Conservation (phyloP, 2,888 invertebrate genomes). For the Acanthosepion pharaonis region DNA sequence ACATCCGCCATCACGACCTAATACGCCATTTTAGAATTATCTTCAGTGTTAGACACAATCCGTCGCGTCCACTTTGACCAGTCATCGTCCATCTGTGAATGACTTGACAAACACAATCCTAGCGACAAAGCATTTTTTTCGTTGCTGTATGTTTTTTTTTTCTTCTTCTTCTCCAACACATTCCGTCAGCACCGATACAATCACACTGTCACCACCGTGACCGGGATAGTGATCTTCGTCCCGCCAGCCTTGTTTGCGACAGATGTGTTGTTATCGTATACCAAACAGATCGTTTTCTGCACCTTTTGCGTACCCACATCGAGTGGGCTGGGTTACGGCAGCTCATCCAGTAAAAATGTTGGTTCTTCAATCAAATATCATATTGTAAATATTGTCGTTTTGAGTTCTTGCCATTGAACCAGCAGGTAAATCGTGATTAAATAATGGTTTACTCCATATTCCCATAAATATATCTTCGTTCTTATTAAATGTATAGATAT, state of each 20-base stretch:
- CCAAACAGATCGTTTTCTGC: background rate
- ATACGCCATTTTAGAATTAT: no score
- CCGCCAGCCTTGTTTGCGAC: background rate
- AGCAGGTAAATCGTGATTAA: no score
- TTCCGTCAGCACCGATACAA: background rate
- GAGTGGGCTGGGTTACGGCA: no score
- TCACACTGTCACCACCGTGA: slow-evolving; percentile 18
- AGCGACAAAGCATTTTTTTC: background rate
- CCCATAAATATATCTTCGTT: no score
- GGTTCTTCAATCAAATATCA: no score
- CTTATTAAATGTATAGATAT: no score
- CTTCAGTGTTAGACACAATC: background rate
- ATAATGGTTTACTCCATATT: no score
- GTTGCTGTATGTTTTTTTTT: background rate
- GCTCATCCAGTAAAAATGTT: no score
- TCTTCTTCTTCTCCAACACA: background rate
- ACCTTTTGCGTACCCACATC: background rate
- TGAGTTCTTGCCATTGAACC: no score
- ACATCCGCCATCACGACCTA: background rate
- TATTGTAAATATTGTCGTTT: no score
- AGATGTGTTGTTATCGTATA: slow-evolving; percentile 2
- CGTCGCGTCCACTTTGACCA: background rate
- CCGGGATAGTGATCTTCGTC: slow-evolving; percentile 33
- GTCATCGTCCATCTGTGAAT: slow-evolving; percentile 33
- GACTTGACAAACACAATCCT: slow-evolving; percentile 18